A percentile compares a stretch with the other conserved stretches of the same genome.
These are phyloP conservation scores for Deroplatys truncata DNA, from an alignment of 2,888 invertebrate genomes.

Conservation along the genomic window DNA sequence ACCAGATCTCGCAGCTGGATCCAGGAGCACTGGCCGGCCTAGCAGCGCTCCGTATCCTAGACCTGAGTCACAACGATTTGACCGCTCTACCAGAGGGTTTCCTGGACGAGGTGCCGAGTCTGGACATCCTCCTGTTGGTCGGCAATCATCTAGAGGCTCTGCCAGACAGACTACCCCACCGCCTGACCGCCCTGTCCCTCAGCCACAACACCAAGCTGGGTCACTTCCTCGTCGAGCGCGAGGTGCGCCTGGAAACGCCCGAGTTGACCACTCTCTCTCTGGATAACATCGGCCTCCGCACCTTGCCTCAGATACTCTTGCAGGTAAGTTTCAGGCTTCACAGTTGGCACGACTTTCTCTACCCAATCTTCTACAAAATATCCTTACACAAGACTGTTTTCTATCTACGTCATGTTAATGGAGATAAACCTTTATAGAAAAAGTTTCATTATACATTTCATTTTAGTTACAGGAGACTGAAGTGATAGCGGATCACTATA, in stretches of 20 bases:
- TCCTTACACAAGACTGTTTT: too few species aligned
- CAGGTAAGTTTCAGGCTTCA: neutral
- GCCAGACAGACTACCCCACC: neutral
- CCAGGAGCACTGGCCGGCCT: neutral
- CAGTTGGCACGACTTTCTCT: too few species aligned
- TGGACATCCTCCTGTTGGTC: neutral
- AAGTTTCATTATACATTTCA: too few species aligned
- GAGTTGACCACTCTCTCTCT: neutral
- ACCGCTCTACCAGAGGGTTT: neutral
- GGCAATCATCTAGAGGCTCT: neutral
- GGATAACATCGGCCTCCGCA: neutral
- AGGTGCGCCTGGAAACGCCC: neutral
- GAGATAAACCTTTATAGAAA: too few species aligned
- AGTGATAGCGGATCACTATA: too few species aligned
- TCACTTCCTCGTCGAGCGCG: neutral
- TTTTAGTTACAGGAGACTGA: too few species aligned
- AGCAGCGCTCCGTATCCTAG: neutral
- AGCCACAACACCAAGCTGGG: conserved; percentile 8
- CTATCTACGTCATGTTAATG: too few species aligned
- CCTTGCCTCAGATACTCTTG: neutral
- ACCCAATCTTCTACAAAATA: too few species aligned
- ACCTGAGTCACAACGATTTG: conserved; percentile 14
- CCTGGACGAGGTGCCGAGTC: neutral
- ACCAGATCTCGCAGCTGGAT: neutral
- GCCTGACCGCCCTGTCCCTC: neutral